phyloP scores from a whole-genome alignment of 1,140 invertebrate genomes.

The Forficula auricularia region DNA sequence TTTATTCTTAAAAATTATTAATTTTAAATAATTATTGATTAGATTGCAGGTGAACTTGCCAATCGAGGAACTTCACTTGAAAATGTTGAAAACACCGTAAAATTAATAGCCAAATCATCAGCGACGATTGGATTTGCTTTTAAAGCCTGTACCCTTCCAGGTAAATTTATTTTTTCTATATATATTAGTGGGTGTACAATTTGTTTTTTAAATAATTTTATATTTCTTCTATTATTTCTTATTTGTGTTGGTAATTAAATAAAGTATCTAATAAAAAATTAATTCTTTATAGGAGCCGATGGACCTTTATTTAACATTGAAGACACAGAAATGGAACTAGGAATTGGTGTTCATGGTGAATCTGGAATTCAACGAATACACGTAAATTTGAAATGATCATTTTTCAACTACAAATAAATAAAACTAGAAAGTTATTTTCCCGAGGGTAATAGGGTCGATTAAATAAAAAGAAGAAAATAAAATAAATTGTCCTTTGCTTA shows the following conservation, averaged over 20 bases:
- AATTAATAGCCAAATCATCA: constrained; percentile 30
- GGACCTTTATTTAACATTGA: constrained; percentile 44
- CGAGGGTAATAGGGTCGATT: too few relatives aligned
- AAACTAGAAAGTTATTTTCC: too few relatives aligned
- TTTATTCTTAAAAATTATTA: neutral
- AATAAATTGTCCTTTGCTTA: too few relatives aligned
- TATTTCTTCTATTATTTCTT: too few relatives aligned
- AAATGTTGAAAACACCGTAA: constrained; percentile 28
- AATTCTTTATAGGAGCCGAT: constrained; percentile 20
- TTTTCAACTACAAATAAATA: too few relatives aligned
- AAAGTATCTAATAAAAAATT: constrained; percentile 4
- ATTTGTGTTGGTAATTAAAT: too few relatives aligned
- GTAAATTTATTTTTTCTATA: too few relatives aligned
- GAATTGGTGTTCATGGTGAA: constrained; percentile 73
- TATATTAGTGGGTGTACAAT: too few relatives aligned
- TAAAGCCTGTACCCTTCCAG: constrained; percentile 52
- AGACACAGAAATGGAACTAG: constrained; percentile 56
- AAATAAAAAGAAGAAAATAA: too few relatives aligned
- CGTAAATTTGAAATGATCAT: too few relatives aligned
- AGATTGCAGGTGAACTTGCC: constrained; percentile 58
- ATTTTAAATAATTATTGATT: constrained; percentile 11
- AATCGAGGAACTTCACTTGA: constrained; percentile 37
- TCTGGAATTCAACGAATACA: constrained; percentile 55
- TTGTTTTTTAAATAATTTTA: too few relatives aligned
- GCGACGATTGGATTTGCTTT: constrained; percentile 59